Conservation (phyloP, 1,140 invertebrate genomes). For the Euwallacea similis region DNA sequence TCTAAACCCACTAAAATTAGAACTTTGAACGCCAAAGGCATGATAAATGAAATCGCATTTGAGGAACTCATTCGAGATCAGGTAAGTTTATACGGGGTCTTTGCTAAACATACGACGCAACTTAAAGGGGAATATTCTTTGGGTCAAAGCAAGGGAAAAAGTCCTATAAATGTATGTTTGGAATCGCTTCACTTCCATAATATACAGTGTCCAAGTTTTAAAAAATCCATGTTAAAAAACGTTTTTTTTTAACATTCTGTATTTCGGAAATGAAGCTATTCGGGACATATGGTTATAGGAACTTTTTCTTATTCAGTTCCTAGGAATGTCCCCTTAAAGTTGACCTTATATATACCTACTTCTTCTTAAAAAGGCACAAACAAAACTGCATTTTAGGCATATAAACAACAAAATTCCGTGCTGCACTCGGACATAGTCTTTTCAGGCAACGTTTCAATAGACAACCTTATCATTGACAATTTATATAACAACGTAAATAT, state of each 20-base stretch:
- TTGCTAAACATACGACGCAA: neutral
- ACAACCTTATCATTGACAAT: slow-evolving; percentile 45
- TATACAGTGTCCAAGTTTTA: no score
- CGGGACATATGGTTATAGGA: no score
- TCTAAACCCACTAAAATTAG: neutral
- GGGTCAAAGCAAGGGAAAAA: no score
- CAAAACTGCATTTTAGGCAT: slow-evolving; percentile 35
- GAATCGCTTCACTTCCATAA: no score
- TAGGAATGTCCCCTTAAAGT: no score
- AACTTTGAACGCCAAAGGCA: slow-evolving; percentile 31
- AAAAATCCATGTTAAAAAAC: no score
- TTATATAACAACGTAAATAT: slow-evolving; percentile 44
- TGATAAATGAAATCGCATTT: slow-evolving; percentile 46
- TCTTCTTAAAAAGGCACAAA: neutral
- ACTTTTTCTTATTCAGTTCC: no score
- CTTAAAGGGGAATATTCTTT: neutral
- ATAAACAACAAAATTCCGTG: slow-evolving; percentile 40
- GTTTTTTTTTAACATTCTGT: no score
- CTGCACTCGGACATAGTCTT: slow-evolving; percentile 44
- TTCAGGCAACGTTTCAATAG: slow-evolving; percentile 38
- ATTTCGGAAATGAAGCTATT: no score
- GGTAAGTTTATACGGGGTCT: slow-evolving; percentile 27
- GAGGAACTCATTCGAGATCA: slow-evolving; percentile 43
- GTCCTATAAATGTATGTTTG: no score
- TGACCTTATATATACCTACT: no score